Evolutionary conservation across 2,113 vertebrate genomes (phyloP).

Genomic region (Callipepla squamata): DNA sequence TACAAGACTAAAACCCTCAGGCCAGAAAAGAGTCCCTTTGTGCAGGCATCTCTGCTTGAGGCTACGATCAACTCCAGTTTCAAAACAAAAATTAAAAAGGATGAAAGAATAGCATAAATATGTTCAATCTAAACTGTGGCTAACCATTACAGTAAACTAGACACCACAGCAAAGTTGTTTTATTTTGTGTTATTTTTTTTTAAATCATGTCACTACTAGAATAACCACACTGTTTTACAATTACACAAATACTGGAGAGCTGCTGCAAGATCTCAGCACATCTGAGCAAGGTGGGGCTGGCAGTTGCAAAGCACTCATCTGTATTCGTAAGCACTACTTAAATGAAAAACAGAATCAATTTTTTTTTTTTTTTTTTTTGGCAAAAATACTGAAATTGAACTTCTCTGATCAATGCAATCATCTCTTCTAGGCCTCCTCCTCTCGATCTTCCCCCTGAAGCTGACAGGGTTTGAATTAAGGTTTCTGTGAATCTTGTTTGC

Average conservation of each 20-base stretch:
- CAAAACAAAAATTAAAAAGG: not conserved
- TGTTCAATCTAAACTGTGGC: not conserved
- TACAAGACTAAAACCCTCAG: not conserved
- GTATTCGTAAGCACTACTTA: not conserved
- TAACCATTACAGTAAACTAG: not conserved
- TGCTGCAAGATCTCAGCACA: not conserved
- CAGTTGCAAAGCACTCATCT: not conserved
- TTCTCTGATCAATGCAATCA: not conserved
- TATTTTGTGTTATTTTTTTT: not conserved
- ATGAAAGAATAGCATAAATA: not conserved
- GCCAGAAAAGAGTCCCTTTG: not conserved
- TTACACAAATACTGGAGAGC: not conserved
- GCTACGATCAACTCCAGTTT: not conserved
- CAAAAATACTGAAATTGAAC: not conserved
- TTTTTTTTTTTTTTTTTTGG: not conserved
- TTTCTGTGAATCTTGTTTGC: not conserved
- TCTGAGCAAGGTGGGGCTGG: not conserved
- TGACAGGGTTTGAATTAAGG: not conserved
- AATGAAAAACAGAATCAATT: not conserved
- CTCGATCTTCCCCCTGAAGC: not conserved
- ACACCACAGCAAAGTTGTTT: not conserved
- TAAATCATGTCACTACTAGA: not conserved
- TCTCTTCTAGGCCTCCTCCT: not conserved
- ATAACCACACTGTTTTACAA: not conserved
- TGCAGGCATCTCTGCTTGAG: too few relatives aligned